Evolutionary conservation across 1,140 invertebrate species (phyloP), one percentile per base, ranked within the genome.

Genomic region (Mycetomoellerius zeteki): DNA sequence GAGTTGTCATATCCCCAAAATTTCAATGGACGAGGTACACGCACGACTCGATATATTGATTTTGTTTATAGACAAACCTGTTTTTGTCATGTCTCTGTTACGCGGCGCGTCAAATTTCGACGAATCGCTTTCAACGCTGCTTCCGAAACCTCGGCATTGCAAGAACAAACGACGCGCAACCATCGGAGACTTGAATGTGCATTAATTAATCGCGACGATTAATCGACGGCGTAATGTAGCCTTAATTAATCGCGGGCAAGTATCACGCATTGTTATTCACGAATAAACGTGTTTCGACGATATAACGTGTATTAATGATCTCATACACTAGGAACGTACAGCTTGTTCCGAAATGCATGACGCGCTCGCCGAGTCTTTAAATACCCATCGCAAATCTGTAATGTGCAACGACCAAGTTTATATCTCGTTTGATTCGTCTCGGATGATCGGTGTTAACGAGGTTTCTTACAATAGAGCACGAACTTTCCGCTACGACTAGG

Each of bases 251-350:
- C 80, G 54, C 78, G 7, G 65, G 21, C 78, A 82, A 65, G 67
- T 72, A 82, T 58, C 33, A 67, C 80, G 67, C 52, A 82, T 82
- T 82, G 72, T 82, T 82, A 73, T 52, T 82, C 80, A 73, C 52
- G 54, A 60, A 73, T 60, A 73, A 82, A 82, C 80, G 80, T 52
- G 47, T 56, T 43, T 58, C 67, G 37, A 14, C 33, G 52, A 82
- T 72, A 82, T 30, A 50, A 47, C 67, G 54, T 73, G 24, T 60
- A 82, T 73, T 73, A 82, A 82, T 82, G 69, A 60, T 82, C 54
- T 2, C 47, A 73, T 72, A 54, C 24, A 73, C 72, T 56, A 43
- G 52, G 24, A 58, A 58, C 30, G 16, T n/a, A 10, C 27, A 56
- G 24, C 24, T 24, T 8, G 24, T 64, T 47, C 0, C 33, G 8